Percentiles rank a stretch among this genome's conserved stretches.
Conservation (phyloP, 2,113 vertebrate species). For the Microtus richardsoni region DNA sequence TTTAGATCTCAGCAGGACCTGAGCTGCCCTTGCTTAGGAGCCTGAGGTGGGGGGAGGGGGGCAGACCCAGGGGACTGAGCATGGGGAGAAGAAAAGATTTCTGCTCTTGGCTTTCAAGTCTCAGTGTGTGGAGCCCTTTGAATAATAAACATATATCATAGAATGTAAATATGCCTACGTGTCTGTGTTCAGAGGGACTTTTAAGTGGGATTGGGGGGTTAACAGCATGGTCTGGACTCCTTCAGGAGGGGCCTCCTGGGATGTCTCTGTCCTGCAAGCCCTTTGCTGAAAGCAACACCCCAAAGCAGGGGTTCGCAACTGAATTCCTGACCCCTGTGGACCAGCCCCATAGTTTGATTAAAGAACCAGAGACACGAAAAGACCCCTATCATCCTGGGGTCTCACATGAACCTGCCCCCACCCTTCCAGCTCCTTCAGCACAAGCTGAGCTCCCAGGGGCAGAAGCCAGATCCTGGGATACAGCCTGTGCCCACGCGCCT, state of each 20-base stretch:
- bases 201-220: not conserved
- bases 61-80: not conserved
- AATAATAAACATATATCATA: constrained; percentile 58
- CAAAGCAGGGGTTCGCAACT: not conserved
- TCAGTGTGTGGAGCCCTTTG: not conserved
- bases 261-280: accelerated
- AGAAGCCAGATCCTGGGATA: constrained; percentile 32
- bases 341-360: not conserved
- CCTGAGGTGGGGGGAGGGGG: not conserved
- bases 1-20: accelerated
- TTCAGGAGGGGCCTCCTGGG: not conserved
- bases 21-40: not conserved
- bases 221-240: not conserved
- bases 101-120: not conserved
- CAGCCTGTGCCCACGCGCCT: constrained; percentile 44
- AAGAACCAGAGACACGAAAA: not conserved
- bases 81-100: not conserved
- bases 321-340: accelerated
- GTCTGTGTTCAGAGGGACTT: not conserved
- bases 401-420: not conserved
- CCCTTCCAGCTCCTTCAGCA: not conserved
- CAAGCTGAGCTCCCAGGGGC: not conserved
- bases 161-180: not conserved
- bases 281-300: not conserved
- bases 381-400: not conserved